phyloP scores from a whole-genome alignment of 2,797 vertebrate species.

The Pseudomugil gertrudae region DNA sequence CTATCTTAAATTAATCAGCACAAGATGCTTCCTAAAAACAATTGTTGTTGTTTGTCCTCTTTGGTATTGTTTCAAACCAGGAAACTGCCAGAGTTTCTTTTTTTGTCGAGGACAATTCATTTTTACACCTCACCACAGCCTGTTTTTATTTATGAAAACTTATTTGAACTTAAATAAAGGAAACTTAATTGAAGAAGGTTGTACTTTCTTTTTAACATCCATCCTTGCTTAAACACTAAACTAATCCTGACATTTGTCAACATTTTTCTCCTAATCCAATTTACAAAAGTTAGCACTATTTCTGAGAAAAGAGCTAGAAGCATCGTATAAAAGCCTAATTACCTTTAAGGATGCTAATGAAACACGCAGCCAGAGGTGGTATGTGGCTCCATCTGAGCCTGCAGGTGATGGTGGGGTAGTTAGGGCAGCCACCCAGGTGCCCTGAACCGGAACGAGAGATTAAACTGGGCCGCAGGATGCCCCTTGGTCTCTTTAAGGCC shows the following conservation, averaged over 20 bases:
- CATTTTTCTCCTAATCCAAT: conserved; percentile 11
- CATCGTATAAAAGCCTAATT: conserved; percentile 27
- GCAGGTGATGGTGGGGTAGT: conserved; percentile 17
- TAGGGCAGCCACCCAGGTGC: conserved; percentile 65
- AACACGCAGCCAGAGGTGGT: conserved; percentile 42
- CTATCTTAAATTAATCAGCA: too few relatives aligned
- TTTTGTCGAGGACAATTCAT: not conserved
- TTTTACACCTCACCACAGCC: not conserved
- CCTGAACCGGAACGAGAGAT: conserved; percentile 71
- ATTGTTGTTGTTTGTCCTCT: conserved; percentile 16
- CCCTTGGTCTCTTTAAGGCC: conserved; percentile 47
- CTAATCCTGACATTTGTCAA: conserved; percentile 44
- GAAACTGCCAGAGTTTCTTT: not conserved
- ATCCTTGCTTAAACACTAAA: not conserved
- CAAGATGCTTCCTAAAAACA: not conserved
- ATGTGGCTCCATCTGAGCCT: conserved; percentile 15
- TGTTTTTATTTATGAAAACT: not conserved
- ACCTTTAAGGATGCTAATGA: conserved; percentile 47
- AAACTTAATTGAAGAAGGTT: not conserved
- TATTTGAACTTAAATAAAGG: too few relatives aligned
- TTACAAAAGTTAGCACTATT: not conserved
- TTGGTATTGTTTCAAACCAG: not conserved
- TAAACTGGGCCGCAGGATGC: conserved; percentile 70
- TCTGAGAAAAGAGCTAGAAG: conserved; percentile 17
- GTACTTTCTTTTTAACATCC: not conserved